phyloP scores from a whole-genome alignment of 2,888 invertebrate genomes.

The Ctena decussata region DNA sequence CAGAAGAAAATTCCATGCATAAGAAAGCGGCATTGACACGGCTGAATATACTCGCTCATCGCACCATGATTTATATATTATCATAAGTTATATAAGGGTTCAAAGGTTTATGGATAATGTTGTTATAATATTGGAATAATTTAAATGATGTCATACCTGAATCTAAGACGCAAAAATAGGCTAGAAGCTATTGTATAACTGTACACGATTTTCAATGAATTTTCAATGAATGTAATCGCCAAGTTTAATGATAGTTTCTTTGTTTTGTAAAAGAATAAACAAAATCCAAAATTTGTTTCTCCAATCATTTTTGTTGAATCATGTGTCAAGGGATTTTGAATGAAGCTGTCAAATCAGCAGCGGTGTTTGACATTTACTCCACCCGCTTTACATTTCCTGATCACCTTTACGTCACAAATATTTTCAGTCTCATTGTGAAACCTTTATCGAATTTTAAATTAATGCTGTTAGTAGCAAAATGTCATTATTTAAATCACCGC shows the following conservation, averaged over 20 bases:
- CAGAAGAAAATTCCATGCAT: constrained; percentile 13
- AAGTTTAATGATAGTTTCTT: no score
- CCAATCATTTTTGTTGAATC: background rate
- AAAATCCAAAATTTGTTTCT: no score
- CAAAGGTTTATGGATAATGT: background rate
- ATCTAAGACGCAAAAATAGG: background rate
- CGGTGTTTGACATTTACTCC: background rate
- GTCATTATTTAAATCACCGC: background rate
- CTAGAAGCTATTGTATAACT: no score
- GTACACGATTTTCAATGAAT: no score
- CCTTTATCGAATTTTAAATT: background rate
- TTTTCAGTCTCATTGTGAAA: background rate
- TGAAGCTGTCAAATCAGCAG: background rate
- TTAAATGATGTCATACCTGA: background rate
- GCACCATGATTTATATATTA: constrained; percentile 11
- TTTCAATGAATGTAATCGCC: no score
- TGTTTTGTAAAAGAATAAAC: no score
- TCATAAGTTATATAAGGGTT: constrained; percentile 4
- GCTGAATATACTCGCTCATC: background rate
- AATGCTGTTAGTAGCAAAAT: background rate
- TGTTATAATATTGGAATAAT: background rate
- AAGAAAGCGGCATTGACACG: constrained; percentile 1
- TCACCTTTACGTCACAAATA: background rate
- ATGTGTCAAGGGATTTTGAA: background rate
- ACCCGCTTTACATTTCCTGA: background rate